Evolutionary conservation across 2,797 vertebrate species (phyloP), one percentile per base, ranked within the genome.

Genomic region (Rhynchotus rufescens): DNA sequence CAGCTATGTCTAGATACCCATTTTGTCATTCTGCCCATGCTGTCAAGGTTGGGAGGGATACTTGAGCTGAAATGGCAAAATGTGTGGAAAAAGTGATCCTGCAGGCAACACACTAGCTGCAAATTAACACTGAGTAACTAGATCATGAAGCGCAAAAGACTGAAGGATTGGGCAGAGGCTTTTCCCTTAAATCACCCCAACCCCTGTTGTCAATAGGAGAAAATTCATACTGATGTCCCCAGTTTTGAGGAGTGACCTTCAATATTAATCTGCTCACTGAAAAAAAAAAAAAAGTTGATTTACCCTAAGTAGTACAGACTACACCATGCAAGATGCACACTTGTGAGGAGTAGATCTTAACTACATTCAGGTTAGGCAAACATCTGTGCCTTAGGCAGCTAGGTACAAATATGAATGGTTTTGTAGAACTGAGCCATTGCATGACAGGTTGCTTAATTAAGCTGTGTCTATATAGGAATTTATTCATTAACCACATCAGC

Each of bases 11-110:
- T 90, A 89, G 89, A 94, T 68, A 77, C 17, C 21, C 56, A 69
- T 91, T 94, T 92, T 66, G 88, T 93, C 86, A 87, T 84, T 89
- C 89, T 92, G 82, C 44, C 71, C 66, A 94, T 89, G 69, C 71
- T 90, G 79, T 87, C 82, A 92, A 71, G 74, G 73, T 0, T 91
- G 36, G n/a, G 64, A 92, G 22, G 22, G 36, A 76, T 75, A 71
- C 45, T 85, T 90, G 56, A 89, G 52, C 52, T 67, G 69, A 83
- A 57, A 32, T 22, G 60, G 67, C 86, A 84, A 93, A 91, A 93
- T 77, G 83, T 10, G 40, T 10, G 22, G 52, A 28, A 32, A 83
- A 86, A 89, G 25, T 56, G 20, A 83, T 92, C 79, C 73, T 73
- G 69, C 22, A 11, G 38, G 71, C 76, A 85, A 77, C 30, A 59